Conservation (phyloP, 1,140 invertebrate genomes). For the Ostrea edulis region DNA sequence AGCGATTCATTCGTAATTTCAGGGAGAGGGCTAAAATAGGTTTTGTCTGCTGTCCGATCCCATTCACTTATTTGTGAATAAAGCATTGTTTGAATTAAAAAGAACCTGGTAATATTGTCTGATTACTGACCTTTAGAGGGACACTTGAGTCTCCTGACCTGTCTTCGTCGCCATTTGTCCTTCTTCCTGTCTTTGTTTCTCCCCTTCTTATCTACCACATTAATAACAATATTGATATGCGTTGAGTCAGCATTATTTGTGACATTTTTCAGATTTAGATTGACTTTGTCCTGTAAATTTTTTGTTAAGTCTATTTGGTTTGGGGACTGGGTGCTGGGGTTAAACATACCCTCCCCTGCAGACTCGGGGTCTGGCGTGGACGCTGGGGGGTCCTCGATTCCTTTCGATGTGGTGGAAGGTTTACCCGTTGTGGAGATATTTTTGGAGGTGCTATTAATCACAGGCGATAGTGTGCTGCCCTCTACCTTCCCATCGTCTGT, state of each 20-base stretch:
- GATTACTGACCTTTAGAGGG: not conserved
- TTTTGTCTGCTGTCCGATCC: too few relatives aligned
- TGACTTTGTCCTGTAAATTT: not conserved
- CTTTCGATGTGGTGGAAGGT: not conserved
- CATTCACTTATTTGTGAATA: too few relatives aligned
- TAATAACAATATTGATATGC: slow-evolving; percentile 8
- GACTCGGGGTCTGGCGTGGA: not conserved
- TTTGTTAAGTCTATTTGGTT: not conserved
- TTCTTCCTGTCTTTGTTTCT: not conserved
- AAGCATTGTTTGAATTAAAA: too few relatives aligned
- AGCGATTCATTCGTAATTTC: too few relatives aligned
- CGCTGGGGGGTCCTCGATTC: not conserved
- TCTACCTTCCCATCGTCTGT: not conserved
- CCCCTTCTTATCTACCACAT: slow-evolving; percentile 5
- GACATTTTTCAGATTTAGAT: slow-evolving; percentile 11
- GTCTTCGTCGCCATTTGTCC: not conserved
- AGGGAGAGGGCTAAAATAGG: too few relatives aligned
- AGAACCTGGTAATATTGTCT: too few relatives aligned
- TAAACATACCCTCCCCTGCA: not conserved
- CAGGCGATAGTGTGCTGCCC: not conserved
- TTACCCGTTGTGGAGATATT: not conserved
- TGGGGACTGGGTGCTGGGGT: not conserved
- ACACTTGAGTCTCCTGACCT: not conserved
- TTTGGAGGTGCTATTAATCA: not conserved
- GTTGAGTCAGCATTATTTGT: not conserved